Conservation (phyloP, 1,140 invertebrate species). For the Homalodisca vitripennis region DNA sequence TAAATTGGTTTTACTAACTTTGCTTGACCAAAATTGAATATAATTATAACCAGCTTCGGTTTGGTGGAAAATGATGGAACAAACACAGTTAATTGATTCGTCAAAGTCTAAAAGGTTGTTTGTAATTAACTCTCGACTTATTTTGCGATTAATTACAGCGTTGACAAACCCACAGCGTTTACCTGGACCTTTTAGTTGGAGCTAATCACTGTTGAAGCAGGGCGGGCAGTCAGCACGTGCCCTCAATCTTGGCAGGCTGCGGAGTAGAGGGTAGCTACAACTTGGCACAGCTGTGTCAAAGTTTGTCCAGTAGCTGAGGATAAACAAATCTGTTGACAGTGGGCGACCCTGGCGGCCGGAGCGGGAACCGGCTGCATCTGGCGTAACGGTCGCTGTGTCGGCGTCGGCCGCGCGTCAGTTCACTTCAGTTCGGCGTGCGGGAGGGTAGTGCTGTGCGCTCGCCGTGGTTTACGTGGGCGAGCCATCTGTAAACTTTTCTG, state of each 20-base stretch:
- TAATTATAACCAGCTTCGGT: neutral
- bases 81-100: neutral
- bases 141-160: neutral
- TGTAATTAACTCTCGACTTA: neutral
- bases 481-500: neutral
- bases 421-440: neutral
- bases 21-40: no score
- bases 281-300: no score
- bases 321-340: neutral
- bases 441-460: neutral
- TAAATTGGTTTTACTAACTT: no score
- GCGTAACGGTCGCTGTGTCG: neutral
- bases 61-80: neutral
- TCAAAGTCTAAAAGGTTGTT: neutral
- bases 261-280: no score
- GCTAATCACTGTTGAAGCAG: no score
- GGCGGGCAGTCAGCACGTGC: no score
- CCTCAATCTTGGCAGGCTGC: neutral
- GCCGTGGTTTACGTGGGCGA: slow-evolving; percentile 5
- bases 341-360: neutral
- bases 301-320: neutral
- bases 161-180: neutral
- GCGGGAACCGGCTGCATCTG: neutral
- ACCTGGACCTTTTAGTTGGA: no score
- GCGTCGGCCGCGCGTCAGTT: slow-evolving; percentile 1